Evolutionary conservation across 1,140 invertebrate genomes (phyloP).

Genomic region (Drosophila varians): DNA sequence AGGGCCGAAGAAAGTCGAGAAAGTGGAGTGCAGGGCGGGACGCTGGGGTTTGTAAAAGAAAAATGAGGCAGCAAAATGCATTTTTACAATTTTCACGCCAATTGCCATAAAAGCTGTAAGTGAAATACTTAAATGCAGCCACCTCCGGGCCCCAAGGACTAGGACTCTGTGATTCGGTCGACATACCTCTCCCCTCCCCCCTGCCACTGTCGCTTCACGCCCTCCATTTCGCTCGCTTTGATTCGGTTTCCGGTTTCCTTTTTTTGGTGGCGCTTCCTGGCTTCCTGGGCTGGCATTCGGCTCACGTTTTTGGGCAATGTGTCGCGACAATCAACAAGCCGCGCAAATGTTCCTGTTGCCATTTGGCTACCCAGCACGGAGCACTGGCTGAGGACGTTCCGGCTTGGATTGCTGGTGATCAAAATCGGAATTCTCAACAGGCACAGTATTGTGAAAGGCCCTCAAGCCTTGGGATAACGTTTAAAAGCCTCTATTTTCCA

Average conservation of each 20-base stretch:
- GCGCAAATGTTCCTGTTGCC: constrained; percentile 45
- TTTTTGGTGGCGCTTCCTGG: constrained; percentile 13
- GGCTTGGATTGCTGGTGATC: constrained; percentile 3
- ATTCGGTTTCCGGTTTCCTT: constrained; percentile 29
- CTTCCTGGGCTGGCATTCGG: constrained; percentile 47
- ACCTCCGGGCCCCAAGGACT: constrained; percentile 26
- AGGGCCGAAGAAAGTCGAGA: not conserved
- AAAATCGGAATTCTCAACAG: not conserved
- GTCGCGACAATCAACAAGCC: constrained; percentile 77
- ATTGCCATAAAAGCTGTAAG: constrained; percentile 80
- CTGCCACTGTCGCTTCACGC: not conserved
- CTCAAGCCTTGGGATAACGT: too few species aligned
- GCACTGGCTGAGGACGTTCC: not conserved
- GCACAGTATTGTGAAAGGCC: not conserved
- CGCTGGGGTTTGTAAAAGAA: constrained; percentile 16
- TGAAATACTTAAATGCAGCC: constrained; percentile 76
- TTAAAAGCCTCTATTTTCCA: not conserved
- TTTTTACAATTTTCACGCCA: constrained; percentile 80
- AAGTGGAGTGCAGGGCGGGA: not conserved
- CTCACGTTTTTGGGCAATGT: constrained; percentile 79
- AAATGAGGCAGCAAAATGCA: constrained; percentile 64
- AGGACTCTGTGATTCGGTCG: constrained; percentile 38
- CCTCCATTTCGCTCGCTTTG: not conserved
- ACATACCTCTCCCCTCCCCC: not conserved
- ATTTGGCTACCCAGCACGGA: constrained; percentile 36